Base-by-base conservation (phyloP, 1,140 invertebrate genomes). In the Drosophila eugracilis region DNA sequence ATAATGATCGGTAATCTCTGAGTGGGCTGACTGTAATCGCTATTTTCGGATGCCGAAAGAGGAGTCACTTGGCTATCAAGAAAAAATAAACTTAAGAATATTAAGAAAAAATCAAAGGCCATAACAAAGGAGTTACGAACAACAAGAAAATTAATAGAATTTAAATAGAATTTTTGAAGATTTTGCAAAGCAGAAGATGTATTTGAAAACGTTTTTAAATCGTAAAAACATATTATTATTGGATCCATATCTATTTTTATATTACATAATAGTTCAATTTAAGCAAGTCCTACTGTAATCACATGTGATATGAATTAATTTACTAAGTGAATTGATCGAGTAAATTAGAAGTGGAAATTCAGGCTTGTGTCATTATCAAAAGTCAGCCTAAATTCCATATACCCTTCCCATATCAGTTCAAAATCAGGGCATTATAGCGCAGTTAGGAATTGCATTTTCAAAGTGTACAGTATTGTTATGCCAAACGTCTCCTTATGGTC, bases 1-100 rank as follows among this genome's bases (percentile, higher is more conserved):
- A 72, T 72, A 67, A 44, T 53, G 37, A 67, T 66, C 65, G 14
- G 24, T 3, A 21, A 37, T 14, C 19, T 15, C 4, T 10, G 15
- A 65, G 55, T 45, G 57, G 28, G 42, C 22, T 62, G 60, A 60
- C 41, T 65, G 55, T 47, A 60, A 37, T 28, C 22, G 17, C 41
- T 62, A 22, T 60, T 45, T 45, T 22, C 24, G 39, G 54, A 37
- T 47, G 12, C 12, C 14, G 5, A 47, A 47, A 47, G n/a, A 5
- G 21, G n/a, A 7, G n/a, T 15, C 5, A 1, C 1, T 21, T 37
- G 19, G 9, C 19, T 36, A 1, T 36, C 1, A 5, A 22, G 7
- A 17, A 7, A 6, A 15, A 36, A 14, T 7, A 4, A 7, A 9
- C 9, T 7, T 1, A 17, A 3, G 15, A 37, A 17, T 37, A 3